Conservation (phyloP, 92 coral and sea anemone species). For the Epizoanthus scotinus region DNA sequence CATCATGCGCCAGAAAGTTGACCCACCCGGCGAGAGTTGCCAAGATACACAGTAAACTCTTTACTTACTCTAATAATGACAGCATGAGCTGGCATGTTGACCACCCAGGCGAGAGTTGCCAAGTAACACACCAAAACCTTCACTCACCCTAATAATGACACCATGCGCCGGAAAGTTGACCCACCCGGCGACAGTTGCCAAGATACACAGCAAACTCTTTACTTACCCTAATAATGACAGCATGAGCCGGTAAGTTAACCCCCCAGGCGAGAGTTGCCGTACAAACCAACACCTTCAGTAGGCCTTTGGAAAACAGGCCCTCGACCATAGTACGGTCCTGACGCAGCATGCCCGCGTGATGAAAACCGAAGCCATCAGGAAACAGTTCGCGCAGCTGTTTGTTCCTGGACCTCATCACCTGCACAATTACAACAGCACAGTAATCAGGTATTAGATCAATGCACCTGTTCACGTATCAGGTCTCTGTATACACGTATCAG, state of each 20-base stretch:
- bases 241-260: slow-evolving; percentile 97
- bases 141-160: slow-evolving; percentile 86
- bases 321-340: slow-evolving; percentile 97
- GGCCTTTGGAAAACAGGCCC: slow-evolving; percentile 81
- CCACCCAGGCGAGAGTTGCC: slow-evolving; percentile 80
- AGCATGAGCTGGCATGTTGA: slow-evolving; percentile 96
- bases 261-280: slow-evolving; percentile 99
- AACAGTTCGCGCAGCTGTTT: slow-evolving; percentile 93
- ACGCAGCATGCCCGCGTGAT: slow-evolving; percentile 97
- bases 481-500: no score
- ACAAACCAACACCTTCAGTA: slow-evolving; percentile 89
- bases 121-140: slow-evolving; percentile 50
- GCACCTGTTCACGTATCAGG: no score
- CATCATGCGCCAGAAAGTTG: slow-evolving; percentile 78
- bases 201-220: slow-evolving; percentile 67
- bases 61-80: slow-evolving; percentile 83
- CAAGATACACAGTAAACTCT: slow-evolving; percentile 71
- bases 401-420: slow-evolving; percentile 95
- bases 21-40: slow-evolving; percentile 78
- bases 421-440: neutral
- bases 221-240: slow-evolving; percentile 91
- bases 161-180: slow-evolving; percentile 95
- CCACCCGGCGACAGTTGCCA: slow-evolving; percentile 84
- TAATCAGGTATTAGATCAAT: neutral
- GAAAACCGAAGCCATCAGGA: slow-evolving; percentile 90